A percentile compares a stretch with the other conserved stretches of the same genome.
These are phyloP conservation scores for Sycophaga agraensis DNA, from an alignment of 1,140 invertebrate genomes.

Conservation along the genomic window DNA sequence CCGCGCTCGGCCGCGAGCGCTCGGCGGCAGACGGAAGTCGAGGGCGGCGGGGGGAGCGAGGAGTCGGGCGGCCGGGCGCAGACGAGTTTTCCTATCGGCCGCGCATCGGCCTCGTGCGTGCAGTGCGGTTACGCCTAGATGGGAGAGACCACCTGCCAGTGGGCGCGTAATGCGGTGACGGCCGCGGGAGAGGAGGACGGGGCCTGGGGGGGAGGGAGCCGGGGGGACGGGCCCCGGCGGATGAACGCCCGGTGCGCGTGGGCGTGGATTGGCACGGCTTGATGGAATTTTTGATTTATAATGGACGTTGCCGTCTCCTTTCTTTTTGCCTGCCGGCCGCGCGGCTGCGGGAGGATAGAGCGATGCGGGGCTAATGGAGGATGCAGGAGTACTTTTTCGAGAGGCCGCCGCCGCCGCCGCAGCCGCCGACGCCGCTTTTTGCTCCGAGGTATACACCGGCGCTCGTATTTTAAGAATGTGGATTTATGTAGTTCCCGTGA, in stretches of 20 bases:
- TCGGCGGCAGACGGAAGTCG: conserved; percentile 6
- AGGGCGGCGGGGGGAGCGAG: background rate
- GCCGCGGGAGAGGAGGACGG: no score
- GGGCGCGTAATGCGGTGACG: no score
- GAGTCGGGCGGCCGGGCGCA: background rate
- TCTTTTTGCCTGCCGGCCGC: background rate
- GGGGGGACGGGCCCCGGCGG: no score
- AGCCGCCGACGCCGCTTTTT: no score
- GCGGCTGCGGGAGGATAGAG: no score
- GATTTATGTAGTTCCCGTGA: background rate
- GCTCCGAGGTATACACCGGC: no score
- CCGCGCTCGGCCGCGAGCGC: no score
- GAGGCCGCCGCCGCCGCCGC: no score
- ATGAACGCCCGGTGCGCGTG: no score
- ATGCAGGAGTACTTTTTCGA: no score
- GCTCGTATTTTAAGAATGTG: background rate
- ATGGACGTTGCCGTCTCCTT: background rate
- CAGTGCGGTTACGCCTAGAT: background rate
- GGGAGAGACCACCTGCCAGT: conserved; percentile 17
- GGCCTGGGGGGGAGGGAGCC: no score
- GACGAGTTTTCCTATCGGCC: conserved; percentile 22
- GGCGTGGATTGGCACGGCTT: background rate
- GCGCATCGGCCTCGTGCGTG: background rate
- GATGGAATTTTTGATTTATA: background rate
- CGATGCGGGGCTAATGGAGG: no score